phyloP scores from a whole-genome alignment of 2,113 vertebrate genomes.

The Rhipidura dahli region DNA sequence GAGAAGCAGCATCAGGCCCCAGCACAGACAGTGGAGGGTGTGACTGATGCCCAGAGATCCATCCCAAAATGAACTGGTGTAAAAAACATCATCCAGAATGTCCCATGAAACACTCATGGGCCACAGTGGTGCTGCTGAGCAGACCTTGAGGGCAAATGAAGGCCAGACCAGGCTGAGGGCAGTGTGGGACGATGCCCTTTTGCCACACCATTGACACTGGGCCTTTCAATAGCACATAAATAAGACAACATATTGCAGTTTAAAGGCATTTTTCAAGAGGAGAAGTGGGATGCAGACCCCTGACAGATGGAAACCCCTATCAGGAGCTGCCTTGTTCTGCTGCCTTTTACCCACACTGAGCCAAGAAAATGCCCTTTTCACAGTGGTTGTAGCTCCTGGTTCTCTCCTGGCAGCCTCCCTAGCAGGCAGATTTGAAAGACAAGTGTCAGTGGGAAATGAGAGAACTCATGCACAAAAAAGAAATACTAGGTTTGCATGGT shows the following conservation, averaged over 20 bases:
- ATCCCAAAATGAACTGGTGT: background rate
- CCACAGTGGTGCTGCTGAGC: background rate
- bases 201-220: background rate
- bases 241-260: background rate
- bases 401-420: background rate
- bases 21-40: accelerated
- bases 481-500: background rate
- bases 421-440: background rate
- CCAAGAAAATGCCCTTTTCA: background rate
- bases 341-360: background rate
- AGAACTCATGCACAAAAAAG: background rate
- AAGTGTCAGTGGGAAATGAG: background rate
- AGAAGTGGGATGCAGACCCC: background rate
- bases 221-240: background rate
- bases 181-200: accelerated
- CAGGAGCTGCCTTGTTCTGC: background rate
- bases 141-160: accelerated
- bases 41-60: background rate
- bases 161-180: background rate
- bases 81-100: background rate
- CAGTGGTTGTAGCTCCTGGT: background rate
- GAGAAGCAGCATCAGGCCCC: background rate
- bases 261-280: background rate
- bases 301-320: background rate
- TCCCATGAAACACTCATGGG: accelerated